Base-by-base conservation (phyloP, 2,797 vertebrate species). In the Coendou prehensilis region DNA sequence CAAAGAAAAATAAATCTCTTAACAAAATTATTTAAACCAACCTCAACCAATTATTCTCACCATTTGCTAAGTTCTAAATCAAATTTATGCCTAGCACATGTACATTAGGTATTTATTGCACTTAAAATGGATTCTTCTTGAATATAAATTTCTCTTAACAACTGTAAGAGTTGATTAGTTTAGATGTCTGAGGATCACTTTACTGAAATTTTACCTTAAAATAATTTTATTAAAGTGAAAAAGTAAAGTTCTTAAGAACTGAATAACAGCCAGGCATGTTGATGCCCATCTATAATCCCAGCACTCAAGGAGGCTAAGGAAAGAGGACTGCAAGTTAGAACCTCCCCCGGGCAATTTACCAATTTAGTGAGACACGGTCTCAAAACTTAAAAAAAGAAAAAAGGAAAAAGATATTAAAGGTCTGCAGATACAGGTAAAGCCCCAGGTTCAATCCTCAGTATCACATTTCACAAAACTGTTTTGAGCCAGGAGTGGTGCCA, bases 131-230 rank as follows among this genome's bases (percentile, higher is more conserved):
- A 63, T 4, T 94, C 14, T 92, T 28, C 26, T 63, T 94, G n/a
- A 95, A 91, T 52, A 95, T 56, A 45, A 69, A 96, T 83, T 95
- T 95, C 47, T 80, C 76, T 91, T 85, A 92, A 73, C 61, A 59
- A 96, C 30, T 76, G 0, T 84, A 91, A 88, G 52, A 92, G 67
- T 47, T 73, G 47, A 28, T 81, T 88, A 94, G 89, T 92, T 88
- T 87, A 95, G 37, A 85, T 61, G 37, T 63, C 13, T 90, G 33
- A 85, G 47, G 28, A 92, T 79, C 76, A 78, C 33, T 81, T 90
- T 79, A 93, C 2, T 89, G 26, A 79, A 96, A 89, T 3, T 93
- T 28, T 59, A 78, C 18, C 79, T 91, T 92, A 79, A 93, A 95
- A 88, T n/a, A 71, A 91, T 47, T 11, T 84, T 85, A 89, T 33